These are phyloP conservation scores for Pao palembangensis DNA, from an alignment of 2,113 vertebrate species.

Conservation along the genomic window DNA sequence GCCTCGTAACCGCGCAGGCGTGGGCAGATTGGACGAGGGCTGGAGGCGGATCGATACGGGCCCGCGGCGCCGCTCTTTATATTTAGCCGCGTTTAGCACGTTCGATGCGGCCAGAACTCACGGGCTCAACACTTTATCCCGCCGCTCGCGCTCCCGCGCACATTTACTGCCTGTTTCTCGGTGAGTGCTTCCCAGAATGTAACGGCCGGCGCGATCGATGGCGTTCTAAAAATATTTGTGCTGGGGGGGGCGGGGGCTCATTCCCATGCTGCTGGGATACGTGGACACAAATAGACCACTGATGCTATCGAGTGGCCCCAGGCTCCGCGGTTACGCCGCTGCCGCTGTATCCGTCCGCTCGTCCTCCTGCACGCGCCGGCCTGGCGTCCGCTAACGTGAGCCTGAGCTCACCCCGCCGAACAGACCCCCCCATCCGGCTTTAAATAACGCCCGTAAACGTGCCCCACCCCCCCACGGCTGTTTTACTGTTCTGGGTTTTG, in stretches of 20 bases:
- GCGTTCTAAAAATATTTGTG: conserved; percentile 78
- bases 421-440: conserved; percentile 54
- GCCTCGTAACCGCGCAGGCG: background rate
- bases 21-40: background rate
- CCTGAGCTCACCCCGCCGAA: conserved; percentile 52
- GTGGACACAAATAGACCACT: conserved; percentile 73
- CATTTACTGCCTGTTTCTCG: conserved; percentile 30
- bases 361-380: conserved; percentile 20
- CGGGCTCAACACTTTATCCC: conserved; percentile 4
- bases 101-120: background rate
- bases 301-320: conserved; percentile 61
- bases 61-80: background rate
- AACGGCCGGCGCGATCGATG: conserved; percentile 67
- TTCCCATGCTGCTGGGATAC: conserved; percentile 62
- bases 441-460: conserved; percentile 57
- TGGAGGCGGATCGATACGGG: background rate
- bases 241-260: conserved; percentile 60
- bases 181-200: conserved; percentile 74
- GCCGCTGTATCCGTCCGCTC: conserved; percentile 18
- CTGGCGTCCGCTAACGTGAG: conserved; percentile 62
- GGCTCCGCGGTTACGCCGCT: conserved; percentile 45
- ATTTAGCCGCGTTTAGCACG: background rate
- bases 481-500: background rate
- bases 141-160: conserved; percentile 2
- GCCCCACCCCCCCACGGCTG: conserved; percentile 11